These are phyloP conservation scores for Rhinolophus sinicus DNA, from an alignment of 2,113 vertebrate genomes.

Conservation along the genomic window DNA sequence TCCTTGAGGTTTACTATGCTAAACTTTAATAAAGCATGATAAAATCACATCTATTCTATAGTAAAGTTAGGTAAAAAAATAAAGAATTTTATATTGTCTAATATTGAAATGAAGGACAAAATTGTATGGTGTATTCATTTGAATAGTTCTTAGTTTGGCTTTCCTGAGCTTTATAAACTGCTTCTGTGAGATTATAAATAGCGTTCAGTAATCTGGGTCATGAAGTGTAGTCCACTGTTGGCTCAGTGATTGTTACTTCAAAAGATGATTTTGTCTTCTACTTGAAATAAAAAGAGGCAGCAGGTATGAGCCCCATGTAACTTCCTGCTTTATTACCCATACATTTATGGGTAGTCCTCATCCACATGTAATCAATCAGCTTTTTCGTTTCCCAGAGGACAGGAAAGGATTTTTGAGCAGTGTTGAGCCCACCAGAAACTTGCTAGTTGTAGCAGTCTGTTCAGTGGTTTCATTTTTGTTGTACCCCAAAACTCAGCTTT, in stretches of 20 bases:
- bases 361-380: neutral
- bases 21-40: neutral
- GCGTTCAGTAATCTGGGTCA: neutral
- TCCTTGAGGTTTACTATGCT: neutral
- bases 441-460: neutral
- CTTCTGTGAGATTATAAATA: neutral
- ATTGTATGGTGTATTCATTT: slow-evolving; percentile 7
- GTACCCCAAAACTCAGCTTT: neutral
- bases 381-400: neutral
- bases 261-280: slow-evolving; percentile 28
- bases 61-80: slow-evolving; percentile 1
- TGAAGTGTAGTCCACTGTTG: neutral
- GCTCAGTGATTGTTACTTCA: neutral
- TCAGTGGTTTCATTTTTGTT: slow-evolving; percentile 1
- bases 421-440: neutral
- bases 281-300: slow-evolving; percentile 27
- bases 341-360: neutral
- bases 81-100: slow-evolving; percentile 7
- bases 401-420: neutral
- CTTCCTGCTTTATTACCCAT: neutral
- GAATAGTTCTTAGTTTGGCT: neutral
- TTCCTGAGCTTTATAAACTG: neutral
- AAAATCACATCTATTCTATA: neutral
- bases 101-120: slow-evolving; percentile 21
- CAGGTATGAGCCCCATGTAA: neutral